phyloP scores from a whole-genome alignment of 2,113 vertebrate species.

The Siphamia tubifer region DNA sequence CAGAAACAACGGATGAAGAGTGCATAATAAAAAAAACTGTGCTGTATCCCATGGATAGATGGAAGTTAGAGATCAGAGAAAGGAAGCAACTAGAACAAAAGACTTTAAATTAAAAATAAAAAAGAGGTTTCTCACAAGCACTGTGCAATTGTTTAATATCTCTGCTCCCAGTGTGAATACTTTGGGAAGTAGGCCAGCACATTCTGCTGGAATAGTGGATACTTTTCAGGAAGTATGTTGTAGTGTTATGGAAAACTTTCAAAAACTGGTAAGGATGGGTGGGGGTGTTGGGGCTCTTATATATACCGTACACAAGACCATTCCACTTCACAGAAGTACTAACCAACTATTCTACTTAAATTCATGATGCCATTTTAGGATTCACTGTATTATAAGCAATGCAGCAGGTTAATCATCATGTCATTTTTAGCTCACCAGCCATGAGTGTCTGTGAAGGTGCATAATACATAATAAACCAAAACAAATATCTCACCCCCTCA shows the following conservation, averaged over 20 bases:
- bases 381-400: not conserved
- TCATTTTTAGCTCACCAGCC: too few relatives aligned
- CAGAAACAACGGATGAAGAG: conserved; percentile 13
- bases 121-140: not conserved
- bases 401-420: too few relatives aligned
- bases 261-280: too few relatives aligned
- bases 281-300: not conserved
- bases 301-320: not conserved
- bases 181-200: conserved; percentile 36
- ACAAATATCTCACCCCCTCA: too few relatives aligned
- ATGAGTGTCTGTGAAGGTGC: too few relatives aligned
- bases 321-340: not conserved
- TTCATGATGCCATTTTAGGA: not conserved
- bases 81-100: conserved; percentile 14
- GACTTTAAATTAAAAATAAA: conserved; percentile 9
- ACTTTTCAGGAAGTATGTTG: conserved; percentile 22
- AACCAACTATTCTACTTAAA: not conserved
- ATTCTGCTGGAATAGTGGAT: not conserved
- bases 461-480: too few relatives aligned
- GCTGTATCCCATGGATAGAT: conserved; percentile 5
- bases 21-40: conserved; percentile 26
- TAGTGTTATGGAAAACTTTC: conserved; percentile 5
- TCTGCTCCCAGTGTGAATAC: conserved; percentile 18
- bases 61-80: not conserved
- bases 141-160: conserved; percentile 1